phyloP scores from a whole-genome alignment of 1,140 invertebrate genomes.

The Antheraea pernyi region DNA sequence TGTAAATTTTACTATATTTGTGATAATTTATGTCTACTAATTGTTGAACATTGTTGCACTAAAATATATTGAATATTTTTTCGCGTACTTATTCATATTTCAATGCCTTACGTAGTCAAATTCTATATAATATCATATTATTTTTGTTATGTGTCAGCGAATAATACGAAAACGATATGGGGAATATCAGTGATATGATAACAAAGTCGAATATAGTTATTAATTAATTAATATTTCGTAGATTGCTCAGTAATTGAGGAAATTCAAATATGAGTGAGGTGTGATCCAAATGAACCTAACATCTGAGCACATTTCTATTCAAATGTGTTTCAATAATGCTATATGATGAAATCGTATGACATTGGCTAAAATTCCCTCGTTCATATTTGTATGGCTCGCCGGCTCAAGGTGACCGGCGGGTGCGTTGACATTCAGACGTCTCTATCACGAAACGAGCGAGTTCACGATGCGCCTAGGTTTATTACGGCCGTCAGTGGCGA shows the following conservation, averaged over 20 bases:
- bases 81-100: neutral
- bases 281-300: neutral
- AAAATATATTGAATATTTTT: neutral
- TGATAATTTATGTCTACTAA: neutral
- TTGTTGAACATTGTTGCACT: neutral
- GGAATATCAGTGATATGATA: too few species aligned
- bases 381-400: constrained; percentile 32
- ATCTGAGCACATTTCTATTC: neutral
- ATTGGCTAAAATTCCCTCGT: constrained; percentile 44
- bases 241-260: neutral
- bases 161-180: too few species aligned
- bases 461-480: constrained; percentile 29
- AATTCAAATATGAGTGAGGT: neutral
- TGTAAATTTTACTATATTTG: constrained; percentile 2
- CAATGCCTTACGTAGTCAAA: too few species aligned
- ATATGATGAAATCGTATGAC: constrained; percentile 39
- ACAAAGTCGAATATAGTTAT: too few species aligned
- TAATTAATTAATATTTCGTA: neutral
- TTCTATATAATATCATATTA: too few species aligned
- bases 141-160: too few species aligned
- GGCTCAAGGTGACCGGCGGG: constrained; percentile 61
- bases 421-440: constrained; percentile 70
- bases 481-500: constrained; percentile 17
- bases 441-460: constrained; percentile 35
- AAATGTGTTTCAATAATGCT: neutral